Percentiles rank a stretch among this genome's conserved stretches.
These are phyloP conservation scores for Hyles lineata DNA, from an alignment of 2,888 invertebrate species.

Conservation along the genomic window DNA sequence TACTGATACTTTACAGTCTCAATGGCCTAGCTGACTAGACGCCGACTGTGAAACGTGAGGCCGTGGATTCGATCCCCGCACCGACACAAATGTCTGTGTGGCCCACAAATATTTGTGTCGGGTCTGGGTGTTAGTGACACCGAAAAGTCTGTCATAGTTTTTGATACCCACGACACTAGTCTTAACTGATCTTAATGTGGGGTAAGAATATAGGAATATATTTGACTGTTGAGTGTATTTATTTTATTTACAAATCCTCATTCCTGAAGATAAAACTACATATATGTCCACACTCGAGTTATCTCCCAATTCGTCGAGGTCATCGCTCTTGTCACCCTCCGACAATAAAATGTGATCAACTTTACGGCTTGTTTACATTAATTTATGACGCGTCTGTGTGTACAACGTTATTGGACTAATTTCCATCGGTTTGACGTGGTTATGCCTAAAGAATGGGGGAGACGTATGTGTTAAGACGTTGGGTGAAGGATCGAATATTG, in stretches of 20 bases:
- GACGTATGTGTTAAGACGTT: not conserved
- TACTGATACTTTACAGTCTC: no score
- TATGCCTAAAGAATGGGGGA: constrained; percentile 9
- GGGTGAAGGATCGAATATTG: not conserved
- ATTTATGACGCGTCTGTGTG: constrained; percentile 57
- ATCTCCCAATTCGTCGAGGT: constrained; percentile 40
- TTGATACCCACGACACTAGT: no score
- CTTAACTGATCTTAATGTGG: no score
- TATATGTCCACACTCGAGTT: not conserved
- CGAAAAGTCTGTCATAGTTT: no score
- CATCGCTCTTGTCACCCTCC: constrained; percentile 54
- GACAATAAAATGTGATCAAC: constrained; percentile 57
- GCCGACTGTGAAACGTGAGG: no score
- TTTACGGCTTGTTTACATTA: constrained; percentile 71
- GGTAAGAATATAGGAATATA: no score
- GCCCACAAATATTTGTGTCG: no score
- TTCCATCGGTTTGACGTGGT: constrained; percentile 27
- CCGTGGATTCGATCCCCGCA: no score
- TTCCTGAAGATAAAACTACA: not conserved
- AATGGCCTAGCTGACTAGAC: no score
- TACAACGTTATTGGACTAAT: constrained; percentile 41
- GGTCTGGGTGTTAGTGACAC: no score
- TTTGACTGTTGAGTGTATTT: no score
- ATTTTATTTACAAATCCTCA: not conserved
- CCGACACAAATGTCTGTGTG: no score